Evolutionary conservation across 1,140 invertebrate species (phyloP), one percentile per base, ranked within the genome.

Genomic region (Aphelenchoides besseyi): DNA sequence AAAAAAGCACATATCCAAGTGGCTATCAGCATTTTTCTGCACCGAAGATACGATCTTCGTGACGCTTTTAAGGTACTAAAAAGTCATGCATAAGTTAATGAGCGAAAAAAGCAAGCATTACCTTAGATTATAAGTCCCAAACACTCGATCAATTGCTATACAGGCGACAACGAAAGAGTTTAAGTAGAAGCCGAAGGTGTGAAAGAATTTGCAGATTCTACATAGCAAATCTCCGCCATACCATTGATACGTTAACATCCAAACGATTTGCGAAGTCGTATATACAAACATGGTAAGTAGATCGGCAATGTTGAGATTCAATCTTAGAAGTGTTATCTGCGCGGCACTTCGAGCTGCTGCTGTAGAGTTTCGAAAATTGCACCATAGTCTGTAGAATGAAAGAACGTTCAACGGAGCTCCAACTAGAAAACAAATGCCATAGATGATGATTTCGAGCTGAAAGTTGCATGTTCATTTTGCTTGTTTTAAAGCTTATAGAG

Each of bases 131-230:
- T 69, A 75, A n/a, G 82, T 80, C n/a, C 76, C 73, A 54, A 78
- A 74, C n/a, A 82, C 76, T 37, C 81, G 72, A 26, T 82, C 82
- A 32, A 82, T 77, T 5, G 81, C 80, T 59, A 82, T 84, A 59
- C 82, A 82, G 2, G 78, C 82, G 53, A 82, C 73, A 16, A 84
- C 69, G 63, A 82, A 82, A 18, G 81, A 83, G 62, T 82, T 82
- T 36, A 82, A 61, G 68, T 82, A 82, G 66, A 82, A 82, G 33
- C 75, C 73, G 69, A 84, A 82, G 2, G 81, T 82, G 71, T 84
- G 75, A 67, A 82, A 82, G 70, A 82, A 82, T 41, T 84, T 82
- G 53, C 73, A 76, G 0, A 84, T 53, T 57, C 80, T 48, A 64
- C 82, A 82, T 2, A 82, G 62, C 9, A 82, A 59, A 36, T 82